Evolutionary conservation across 2,113 vertebrate species (phyloP).

Genomic region (Leptodactylus fuscus): DNA sequence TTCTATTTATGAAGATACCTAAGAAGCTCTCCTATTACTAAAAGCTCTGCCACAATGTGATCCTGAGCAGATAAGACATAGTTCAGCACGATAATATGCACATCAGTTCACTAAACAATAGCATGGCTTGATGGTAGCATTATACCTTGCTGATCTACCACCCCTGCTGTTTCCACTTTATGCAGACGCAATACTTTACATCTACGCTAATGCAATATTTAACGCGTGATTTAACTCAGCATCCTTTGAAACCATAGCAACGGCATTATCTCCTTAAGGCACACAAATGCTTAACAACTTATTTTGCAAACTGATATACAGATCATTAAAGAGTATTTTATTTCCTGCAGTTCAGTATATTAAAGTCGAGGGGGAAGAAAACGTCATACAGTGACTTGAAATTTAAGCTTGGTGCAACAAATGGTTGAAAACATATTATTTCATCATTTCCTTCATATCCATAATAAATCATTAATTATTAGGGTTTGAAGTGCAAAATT

Average conservation of each 20-base stretch:
- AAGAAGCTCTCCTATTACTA: neutral
- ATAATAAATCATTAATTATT: neutral
- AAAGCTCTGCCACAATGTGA: neutral
- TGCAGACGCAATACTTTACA: slow-evolving; percentile 12
- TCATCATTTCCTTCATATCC: neutral
- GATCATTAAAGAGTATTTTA: slow-evolving; percentile 45
- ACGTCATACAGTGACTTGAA: neutral
- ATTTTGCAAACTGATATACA: slow-evolving; percentile 47
- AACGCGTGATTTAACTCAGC: slow-evolving; percentile 50
- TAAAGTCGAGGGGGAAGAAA: neutral
- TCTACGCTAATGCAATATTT: slow-evolving; percentile 53
- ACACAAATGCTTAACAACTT: slow-evolving; percentile 49
- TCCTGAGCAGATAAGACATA: slow-evolving; percentile 1
- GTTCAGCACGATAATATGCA: slow-evolving; percentile 28
- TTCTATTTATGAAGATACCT: neutral
- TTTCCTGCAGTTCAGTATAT: slow-evolving; percentile 37
- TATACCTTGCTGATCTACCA: slow-evolving; percentile 37
- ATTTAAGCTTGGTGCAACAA: neutral
- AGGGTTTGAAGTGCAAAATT: too few relatives aligned
- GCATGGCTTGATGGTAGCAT: slow-evolving; percentile 34
- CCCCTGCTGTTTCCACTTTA: slow-evolving; percentile 47
- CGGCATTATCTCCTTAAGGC: slow-evolving; percentile 46
- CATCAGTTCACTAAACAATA: slow-evolving; percentile 44
- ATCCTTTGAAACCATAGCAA: slow-evolving; percentile 22
- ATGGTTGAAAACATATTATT: neutral